These are phyloP conservation scores for Ashinkailepas kermadecensis DNA, from an alignment of 2,888 invertebrate genomes.

Conservation along the genomic window DNA sequence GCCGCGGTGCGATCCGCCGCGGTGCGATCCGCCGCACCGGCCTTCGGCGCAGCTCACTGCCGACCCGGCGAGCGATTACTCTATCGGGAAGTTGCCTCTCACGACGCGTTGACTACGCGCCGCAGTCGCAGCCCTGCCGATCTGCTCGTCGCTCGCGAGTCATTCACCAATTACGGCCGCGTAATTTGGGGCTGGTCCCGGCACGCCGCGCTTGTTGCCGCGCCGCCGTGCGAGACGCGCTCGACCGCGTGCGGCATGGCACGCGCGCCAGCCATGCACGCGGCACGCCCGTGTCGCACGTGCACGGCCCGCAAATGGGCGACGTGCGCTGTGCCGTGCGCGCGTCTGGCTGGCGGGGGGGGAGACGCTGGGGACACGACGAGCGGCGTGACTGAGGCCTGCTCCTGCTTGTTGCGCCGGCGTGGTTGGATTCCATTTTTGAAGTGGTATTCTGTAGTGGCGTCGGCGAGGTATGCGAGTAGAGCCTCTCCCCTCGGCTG, in stretches of 20 bases:
- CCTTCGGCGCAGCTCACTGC: neutral
- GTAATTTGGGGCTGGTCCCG: neutral
- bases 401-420: too few relatives aligned
- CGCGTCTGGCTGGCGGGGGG: too few relatives aligned
- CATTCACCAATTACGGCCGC: neutral
- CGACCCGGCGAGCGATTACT: neutral
- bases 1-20: too few relatives aligned
- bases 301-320: too few relatives aligned
- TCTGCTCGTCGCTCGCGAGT: neutral
- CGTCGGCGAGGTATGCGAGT: too few relatives aligned
- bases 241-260: neutral
- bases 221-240: neutral
- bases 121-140: neutral
- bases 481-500: too few relatives aligned
- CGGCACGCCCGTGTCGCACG: too few relatives aligned
- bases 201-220: neutral
- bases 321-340: too few relatives aligned
- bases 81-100: neutral
- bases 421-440: slow-evolving; percentile 17
- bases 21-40: too few relatives aligned
- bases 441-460: neutral
- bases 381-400: too few relatives aligned
- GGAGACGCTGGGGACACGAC: too few relatives aligned
- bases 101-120: neutral
- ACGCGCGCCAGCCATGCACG: neutral